These are phyloP conservation scores for Aporophyla lueneburgensis DNA, from an alignment of 2,888 invertebrate genomes.

Conservation along the genomic window DNA sequence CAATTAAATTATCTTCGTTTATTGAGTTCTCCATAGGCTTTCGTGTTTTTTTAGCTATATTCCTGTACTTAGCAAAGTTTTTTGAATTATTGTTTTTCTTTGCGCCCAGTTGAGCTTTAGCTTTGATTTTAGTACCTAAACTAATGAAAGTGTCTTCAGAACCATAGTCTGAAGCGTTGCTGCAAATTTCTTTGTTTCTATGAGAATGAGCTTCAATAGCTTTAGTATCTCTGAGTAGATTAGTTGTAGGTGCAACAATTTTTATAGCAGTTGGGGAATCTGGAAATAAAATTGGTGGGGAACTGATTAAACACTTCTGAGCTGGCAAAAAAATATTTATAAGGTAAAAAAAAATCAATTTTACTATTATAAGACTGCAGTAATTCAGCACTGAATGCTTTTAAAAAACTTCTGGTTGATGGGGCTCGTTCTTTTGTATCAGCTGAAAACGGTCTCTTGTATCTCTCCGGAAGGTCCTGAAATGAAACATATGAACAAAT, in stretches of 20 bases:
- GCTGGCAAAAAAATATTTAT: not conserved
- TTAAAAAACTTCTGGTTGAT: constrained; percentile 82
- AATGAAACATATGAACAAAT: constrained; percentile 42
- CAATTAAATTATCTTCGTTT: constrained; percentile 71
- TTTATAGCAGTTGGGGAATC: constrained; percentile 80
- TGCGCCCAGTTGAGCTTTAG: constrained; percentile 84
- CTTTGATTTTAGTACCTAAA: constrained; percentile 89
- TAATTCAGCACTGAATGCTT: constrained; percentile 83
- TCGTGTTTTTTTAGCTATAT: constrained; percentile 78
- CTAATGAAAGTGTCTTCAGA: constrained; percentile 89
- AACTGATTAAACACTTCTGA: not conserved
- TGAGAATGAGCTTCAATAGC: constrained; percentile 67
- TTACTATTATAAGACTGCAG: constrained; percentile 83
- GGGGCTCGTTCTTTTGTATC: constrained; percentile 83
- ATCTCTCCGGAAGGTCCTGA: constrained; percentile 83
- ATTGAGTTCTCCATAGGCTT: constrained; percentile 78
- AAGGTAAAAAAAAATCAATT: constrained; percentile 1
- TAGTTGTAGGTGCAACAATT: constrained; percentile 84
- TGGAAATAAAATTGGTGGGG: constrained; percentile 66
- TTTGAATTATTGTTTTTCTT: constrained; percentile 80
- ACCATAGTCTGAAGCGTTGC: constrained; percentile 87
- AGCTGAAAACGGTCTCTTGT: constrained; percentile 87
- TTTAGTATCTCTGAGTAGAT: constrained; percentile 78
- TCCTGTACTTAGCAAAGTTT: constrained; percentile 82
- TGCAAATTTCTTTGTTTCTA: constrained; percentile 80